Conservation (phyloP, 2,797 vertebrate genomes). For the Chaetophractus vellerosus region DNA sequence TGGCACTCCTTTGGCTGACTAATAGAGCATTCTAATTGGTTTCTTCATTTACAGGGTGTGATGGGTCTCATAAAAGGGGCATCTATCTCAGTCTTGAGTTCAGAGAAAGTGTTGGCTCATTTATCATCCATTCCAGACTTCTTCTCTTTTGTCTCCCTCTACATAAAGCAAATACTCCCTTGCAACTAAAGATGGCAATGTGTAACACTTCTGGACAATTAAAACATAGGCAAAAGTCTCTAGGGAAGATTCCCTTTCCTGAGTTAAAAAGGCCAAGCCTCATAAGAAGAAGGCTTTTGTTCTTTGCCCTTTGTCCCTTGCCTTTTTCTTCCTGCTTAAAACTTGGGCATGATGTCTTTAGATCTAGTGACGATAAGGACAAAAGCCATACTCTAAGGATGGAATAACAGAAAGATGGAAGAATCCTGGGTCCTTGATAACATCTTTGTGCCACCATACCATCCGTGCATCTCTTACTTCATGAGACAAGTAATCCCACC, state of each 20-base stretch:
- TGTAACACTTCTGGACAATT: background rate
- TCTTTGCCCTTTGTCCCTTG: slow-evolving; percentile 1
- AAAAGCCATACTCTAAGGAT: background rate
- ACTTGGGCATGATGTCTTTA: background rate
- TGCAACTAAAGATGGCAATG: background rate
- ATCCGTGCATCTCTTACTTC: background rate
- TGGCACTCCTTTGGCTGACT: too few relatives aligned
- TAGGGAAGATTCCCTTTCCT: background rate
- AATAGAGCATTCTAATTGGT: background rate
- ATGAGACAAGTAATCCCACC: background rate
- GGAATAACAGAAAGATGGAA: background rate
- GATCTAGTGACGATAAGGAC: background rate
- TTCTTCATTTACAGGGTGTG: background rate
- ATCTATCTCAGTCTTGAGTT: background rate
- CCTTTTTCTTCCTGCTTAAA: slow-evolving; percentile 11
- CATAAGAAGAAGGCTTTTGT: background rate
- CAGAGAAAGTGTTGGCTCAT: background rate
- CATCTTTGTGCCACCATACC: background rate
- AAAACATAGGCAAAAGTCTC: background rate
- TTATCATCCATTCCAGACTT: background rate
- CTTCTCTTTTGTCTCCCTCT: background rate
- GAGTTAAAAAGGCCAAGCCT: background rate
- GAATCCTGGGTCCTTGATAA: background rate
- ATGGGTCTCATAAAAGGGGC: background rate
- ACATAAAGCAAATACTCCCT: background rate